Conservation (phyloP, 2,888 invertebrate species). For the Troglohyphantes excavatus region DNA sequence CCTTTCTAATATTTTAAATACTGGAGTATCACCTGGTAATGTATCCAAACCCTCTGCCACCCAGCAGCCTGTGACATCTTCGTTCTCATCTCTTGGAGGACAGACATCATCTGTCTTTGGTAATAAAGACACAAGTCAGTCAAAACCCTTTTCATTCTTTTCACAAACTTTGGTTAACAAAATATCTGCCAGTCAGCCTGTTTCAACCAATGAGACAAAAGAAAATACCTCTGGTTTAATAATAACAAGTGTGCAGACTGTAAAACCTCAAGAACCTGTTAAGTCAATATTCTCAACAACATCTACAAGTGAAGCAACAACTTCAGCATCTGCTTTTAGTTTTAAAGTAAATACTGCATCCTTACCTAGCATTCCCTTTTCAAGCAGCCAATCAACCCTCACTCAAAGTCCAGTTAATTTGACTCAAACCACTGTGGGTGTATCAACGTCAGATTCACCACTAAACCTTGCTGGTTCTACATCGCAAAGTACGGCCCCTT, state of each 20-base stretch:
- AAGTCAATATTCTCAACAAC: not conserved
- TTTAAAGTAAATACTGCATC: not conserved
- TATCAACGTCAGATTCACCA: not conserved
- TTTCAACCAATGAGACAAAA: not conserved
- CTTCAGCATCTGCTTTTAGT: not conserved
- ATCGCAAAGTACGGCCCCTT: not conserved
- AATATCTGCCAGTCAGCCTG: not conserved
- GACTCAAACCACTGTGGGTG: not conserved
- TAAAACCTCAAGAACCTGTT: not conserved
- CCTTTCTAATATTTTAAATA: slow-evolving; percentile 1
- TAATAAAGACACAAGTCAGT: not conserved
- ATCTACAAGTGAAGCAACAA: not conserved
- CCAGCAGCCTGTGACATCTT: not conserved
- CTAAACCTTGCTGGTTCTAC: not conserved
- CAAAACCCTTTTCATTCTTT: not conserved
- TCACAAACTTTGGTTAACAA: not conserved
- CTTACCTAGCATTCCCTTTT: not conserved
- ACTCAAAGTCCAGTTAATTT: slow-evolving; percentile 10
- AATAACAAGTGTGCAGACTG: not conserved
- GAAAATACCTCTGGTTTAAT: not conserved
- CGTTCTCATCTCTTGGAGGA: not conserved
- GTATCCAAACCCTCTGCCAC: not conserved
- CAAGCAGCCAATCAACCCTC: not conserved
- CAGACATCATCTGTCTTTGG: not conserved
- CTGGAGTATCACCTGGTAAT: not conserved